Evolutionary conservation across 2,888 invertebrate species (phyloP), one percentile per base, ranked within the genome.

Genomic region (Scaptomyza flava): DNA sequence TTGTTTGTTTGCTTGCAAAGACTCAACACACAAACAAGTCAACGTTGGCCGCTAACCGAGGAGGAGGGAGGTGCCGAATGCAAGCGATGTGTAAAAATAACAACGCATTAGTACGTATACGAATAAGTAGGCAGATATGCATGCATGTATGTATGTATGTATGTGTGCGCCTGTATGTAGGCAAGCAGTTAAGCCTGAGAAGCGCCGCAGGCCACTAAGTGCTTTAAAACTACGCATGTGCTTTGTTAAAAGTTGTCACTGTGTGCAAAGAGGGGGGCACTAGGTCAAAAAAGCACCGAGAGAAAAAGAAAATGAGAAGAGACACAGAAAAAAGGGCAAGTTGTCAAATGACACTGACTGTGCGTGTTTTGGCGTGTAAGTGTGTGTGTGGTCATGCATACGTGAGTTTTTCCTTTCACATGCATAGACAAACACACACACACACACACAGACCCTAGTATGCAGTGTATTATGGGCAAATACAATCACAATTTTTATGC

Each of bases 401-500:
- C 62, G 52, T 68, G 51, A 67, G 76, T 43, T 58, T 54, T 67
- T 58, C 48, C 62, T 62, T 67, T 67, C 61, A 66, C 56, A 56
- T 31, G 36, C 38, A 56, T 43, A 23, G 45, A 48, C 33, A 36
- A 43, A 57, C 53, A 61, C 20, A 45, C 42, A 23, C 50, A 48
- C 33, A 36, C 43, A 57, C 53, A 61, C 20, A 45, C 42, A 64
- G 43, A 68, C 47, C 56, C 48, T 36, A 23, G 48, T 27, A 33
- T 46, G 43, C 41, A 45, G 56, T 34, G 45, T 12, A 53, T 42
- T 53, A 52, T 75, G 47, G 27, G 64, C 53, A 72, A 60, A 81
- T 56, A 70, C 75, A 70, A 66, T 59, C 70, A 73, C 58, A 77
- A 73, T 61, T 81, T 73, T 84, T 76, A 72, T 81, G 81, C 79